Percentiles rank a stretch among this genome's conserved stretches.
These are phyloP conservation scores for Gila orcuttii DNA, from an alignment of 2,113 vertebrate species.

Conservation along the genomic window DNA sequence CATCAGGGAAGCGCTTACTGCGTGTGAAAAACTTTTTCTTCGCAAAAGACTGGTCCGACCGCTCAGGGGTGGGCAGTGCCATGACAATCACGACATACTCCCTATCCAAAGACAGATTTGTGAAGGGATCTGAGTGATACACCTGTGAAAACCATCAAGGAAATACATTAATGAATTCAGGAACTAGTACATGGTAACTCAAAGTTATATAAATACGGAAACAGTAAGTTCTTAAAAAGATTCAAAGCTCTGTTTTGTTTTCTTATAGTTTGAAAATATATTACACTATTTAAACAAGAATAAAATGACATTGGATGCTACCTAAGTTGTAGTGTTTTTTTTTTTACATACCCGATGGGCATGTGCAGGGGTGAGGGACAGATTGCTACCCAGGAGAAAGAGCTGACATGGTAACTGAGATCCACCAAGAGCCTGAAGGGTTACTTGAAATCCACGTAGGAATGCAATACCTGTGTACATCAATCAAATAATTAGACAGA, in stretches of 20 bases:
- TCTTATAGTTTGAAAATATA: background rate
- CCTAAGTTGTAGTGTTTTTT: background rate
- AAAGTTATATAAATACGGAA: no score
- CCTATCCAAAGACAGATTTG: conserved; percentile 66
- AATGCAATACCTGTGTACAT: conserved; percentile 72
- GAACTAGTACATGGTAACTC: no score
- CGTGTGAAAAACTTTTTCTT: conserved; percentile 70
- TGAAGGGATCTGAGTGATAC: conserved; percentile 75
- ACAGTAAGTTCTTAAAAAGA: no score
- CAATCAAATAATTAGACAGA: background rate
- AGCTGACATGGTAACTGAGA: conserved; percentile 70
- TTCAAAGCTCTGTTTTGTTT: no score
- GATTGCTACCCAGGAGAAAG: conserved; percentile 73
- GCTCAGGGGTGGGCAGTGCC: conserved; percentile 78
- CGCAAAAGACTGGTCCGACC: conserved; percentile 71
- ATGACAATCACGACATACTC: conserved; percentile 75
- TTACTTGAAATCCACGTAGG: conserved; percentile 78
- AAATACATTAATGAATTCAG: background rate
- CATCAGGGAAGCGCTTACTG: conserved; percentile 60
- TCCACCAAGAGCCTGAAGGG: conserved; percentile 72
- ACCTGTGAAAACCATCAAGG: conserved; percentile 62
- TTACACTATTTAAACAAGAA: background rate
- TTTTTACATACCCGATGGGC: conserved; percentile 65
- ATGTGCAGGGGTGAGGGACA: conserved; percentile 65
- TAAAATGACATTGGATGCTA: background rate